Evolutionary conservation across 2,888 invertebrate species (phyloP), one percentile per base, ranked within the genome.

Genomic region (Cryptus armator): DNA sequence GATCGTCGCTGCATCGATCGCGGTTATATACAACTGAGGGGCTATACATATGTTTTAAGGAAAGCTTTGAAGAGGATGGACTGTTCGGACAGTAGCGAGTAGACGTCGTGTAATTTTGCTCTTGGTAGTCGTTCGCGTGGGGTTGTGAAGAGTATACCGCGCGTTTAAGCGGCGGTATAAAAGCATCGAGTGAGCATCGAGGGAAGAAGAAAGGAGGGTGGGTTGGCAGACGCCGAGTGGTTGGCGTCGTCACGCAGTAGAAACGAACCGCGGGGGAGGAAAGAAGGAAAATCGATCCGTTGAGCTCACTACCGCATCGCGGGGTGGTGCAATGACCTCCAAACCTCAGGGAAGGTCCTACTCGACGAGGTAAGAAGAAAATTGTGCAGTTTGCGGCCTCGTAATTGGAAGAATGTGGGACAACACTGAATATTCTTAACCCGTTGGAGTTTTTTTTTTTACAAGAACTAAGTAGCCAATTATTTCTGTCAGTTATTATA

Each of bases 291-390:
- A 92, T 92, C 92, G 91, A 91, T 91, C 84, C 83, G 77, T 83
- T 68, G 46, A 59, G 37, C 64, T 46, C 85, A 77, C 68, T 79
- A 85, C 90, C 85, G 88, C 89, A 89, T 89, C 86, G 86, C 84
- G 64, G 84, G 88, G 86, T 87, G 86, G 92, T 90, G 90, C 92
- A 90, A 92, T 92, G 92, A 91, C 92, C 92, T 91, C 92, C 86
- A 92, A 92, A 91, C 88, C 88, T 78, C 89, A 91, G 83, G 91
- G 89, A 88, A 92, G 91, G 88, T 91, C 92, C 87, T 91, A 91
- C 83, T 89, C 89, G 77, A 88, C 90, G 88, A 92, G 92, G 92
- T 92, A 90, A 92, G 87, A 81, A 19, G 24, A 67, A 88, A 59
- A 59, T 59, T 29, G 32, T 59, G 59, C 24, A 59, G 32, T 14